Evolutionary conservation across 2,113 vertebrate species (phyloP).

Genomic region (Neogale vison): DNA sequence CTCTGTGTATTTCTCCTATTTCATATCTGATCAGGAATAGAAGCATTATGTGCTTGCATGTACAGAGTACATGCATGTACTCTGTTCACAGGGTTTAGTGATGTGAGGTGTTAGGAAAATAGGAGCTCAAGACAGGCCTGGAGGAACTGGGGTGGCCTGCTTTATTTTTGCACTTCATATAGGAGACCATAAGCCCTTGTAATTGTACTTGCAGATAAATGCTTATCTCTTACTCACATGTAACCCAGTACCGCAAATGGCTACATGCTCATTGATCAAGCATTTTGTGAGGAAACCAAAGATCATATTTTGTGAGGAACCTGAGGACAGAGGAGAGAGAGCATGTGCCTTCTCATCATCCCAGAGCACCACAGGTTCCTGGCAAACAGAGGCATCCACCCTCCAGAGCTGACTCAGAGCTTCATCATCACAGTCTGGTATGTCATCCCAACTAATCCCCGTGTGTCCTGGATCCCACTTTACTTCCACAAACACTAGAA

Average conservation of each 20-base stretch:
- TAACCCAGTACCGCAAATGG: not conserved
- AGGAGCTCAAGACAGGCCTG: accelerated
- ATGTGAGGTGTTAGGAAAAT: not conserved
- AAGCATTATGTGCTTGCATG: no score
- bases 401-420: not conserved
- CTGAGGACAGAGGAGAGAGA: not conserved
- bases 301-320: not conserved
- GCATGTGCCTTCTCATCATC: not conserved
- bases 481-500: not conserved
- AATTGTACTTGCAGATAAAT: not conserved
- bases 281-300: not conserved
- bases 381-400: not conserved
- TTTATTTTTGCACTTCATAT: not conserved
- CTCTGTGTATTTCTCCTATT: not conserved
- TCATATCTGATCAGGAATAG: not conserved
- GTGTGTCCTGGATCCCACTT: not conserved
- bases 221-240: not conserved
- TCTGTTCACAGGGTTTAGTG: not conserved
- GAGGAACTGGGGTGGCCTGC: not conserved
- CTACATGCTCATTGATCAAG: not conserved
- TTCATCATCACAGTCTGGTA: not conserved
- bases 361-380: not conserved
- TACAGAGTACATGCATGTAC: not conserved
- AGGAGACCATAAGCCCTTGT: not conserved
- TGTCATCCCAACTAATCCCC: not conserved